These are phyloP conservation scores for Sesamia nonagrioides DNA, from an alignment of 1,140 invertebrate genomes.

Conservation along the genomic window DNA sequence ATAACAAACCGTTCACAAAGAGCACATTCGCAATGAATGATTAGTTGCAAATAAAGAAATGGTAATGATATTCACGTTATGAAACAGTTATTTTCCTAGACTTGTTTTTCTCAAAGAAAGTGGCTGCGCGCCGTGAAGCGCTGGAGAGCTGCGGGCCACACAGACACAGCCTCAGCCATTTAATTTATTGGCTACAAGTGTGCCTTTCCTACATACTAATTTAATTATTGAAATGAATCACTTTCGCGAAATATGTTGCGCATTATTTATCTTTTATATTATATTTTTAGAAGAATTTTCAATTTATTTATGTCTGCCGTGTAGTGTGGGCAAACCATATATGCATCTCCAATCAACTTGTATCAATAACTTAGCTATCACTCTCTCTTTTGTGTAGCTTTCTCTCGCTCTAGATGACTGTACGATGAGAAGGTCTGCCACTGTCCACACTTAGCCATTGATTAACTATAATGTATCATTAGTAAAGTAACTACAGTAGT, in stretches of 20 bases:
- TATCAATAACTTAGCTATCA: too few relatives aligned
- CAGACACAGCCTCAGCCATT: neutral
- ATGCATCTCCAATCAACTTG: too few relatives aligned
- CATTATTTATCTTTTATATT: neutral
- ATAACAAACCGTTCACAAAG: neutral
- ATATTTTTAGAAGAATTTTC: neutral
- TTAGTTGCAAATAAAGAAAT: neutral
- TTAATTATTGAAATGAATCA: constrained; percentile 34
- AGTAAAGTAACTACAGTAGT: too few relatives aligned
- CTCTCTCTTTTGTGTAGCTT: too few relatives aligned
- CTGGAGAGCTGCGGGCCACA: neutral
- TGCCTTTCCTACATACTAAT: neutral
- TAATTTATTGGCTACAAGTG: constrained; percentile 23
- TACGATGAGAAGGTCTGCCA: too few relatives aligned
- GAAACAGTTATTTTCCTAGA: constrained; percentile 2
- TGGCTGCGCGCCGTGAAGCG: neutral
- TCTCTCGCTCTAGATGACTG: too few relatives aligned
- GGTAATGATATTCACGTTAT: neutral
- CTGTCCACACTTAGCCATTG: too few relatives aligned
- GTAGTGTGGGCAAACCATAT: neutral
- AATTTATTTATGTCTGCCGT: neutral
- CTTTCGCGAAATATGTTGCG: neutral
- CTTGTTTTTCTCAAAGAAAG: constrained; percentile 26
- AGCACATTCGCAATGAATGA: neutral
- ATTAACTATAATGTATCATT: too few relatives aligned